Evolutionary conservation across 2,797 vertebrate species (phyloP), one percentile per base, ranked within the genome.

Genomic region (Artibeus jamaicensis): DNA sequence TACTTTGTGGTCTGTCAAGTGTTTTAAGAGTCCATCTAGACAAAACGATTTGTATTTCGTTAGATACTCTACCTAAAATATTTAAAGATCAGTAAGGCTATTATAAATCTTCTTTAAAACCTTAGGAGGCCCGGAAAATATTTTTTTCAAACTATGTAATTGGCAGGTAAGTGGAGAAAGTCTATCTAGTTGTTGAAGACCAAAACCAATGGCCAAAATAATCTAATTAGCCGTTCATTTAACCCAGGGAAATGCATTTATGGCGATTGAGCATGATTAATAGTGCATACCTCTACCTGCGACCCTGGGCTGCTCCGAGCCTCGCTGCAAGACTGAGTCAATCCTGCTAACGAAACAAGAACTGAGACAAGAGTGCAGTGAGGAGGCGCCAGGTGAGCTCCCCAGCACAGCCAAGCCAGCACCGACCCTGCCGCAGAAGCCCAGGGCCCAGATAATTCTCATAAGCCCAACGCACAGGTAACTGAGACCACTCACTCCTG

Each of bases 241-340:
- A 94, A 97, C 91, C 97, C 97, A 96, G 98, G 98, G 98, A 98
- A 98, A 98, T 97, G 97, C 97, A 98, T 48, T 95, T 90, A 97
- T 97, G 98, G 98, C 95, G 97, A 98, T 97, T 93, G 98, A 98
- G 97, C 98, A 98, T 97, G 97, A 98, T 98, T 98, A 98, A 98
- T 98, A 97, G 97, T 97, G 98, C 98, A 97, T 98, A 98, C 98
- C 98, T 98, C 98, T 98, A 98, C 98, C 98, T 98, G 98, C 98
- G 96, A 98, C 98, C 98, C 95, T 97, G 97, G 97, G 97, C 98
- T 97, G 98, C 98, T 93, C 97, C 98, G 98, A 98, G 98, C 98
- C 98, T 98, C 97, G 97, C 95, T 98, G 97, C 97, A 98, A 98
- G 98, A 98, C 97, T 98, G 98, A 98, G 97, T 98, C 98, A 98